These are phyloP conservation scores for Phoxinus phoxinus DNA, from an alignment of 2,113 vertebrate species.

Conservation along the genomic window DNA sequence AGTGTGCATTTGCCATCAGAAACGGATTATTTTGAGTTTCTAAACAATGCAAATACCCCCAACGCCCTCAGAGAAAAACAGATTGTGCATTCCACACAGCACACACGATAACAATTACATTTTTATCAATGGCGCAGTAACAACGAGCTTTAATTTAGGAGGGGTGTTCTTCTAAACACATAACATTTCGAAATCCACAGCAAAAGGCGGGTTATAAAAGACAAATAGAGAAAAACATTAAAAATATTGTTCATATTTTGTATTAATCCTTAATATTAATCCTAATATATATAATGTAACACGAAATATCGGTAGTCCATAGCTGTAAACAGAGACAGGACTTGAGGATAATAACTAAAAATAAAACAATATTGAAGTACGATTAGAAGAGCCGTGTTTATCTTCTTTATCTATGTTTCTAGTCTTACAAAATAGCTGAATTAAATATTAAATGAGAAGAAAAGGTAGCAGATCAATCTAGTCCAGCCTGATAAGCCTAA, in stretches of 20 bases:
- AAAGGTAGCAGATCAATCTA: not conserved
- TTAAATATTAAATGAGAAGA: not conserved
- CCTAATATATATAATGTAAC: not conserved
- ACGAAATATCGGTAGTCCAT: not conserved
- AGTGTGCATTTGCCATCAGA: constrained; percentile 61
- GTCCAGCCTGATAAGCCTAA: not conserved
- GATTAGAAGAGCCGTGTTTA: constrained; percentile 33
- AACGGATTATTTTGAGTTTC: constrained; percentile 65
- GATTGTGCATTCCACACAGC: constrained; percentile 58
- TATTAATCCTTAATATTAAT: not conserved
- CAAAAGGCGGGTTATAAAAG: not conserved
- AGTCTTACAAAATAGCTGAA: not conserved
- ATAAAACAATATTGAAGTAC: not conserved
- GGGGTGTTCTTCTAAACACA: not conserved
- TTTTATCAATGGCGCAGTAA: constrained; percentile 64
- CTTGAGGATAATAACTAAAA: not conserved
- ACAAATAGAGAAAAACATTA: not conserved
- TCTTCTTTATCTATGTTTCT: constrained; percentile 48
- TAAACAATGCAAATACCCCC: constrained; percentile 61
- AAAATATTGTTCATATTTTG: not conserved
- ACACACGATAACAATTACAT: constrained; percentile 63
- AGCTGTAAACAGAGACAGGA: too few species aligned
- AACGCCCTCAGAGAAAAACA: constrained; percentile 47
- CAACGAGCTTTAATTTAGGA: constrained; percentile 63
- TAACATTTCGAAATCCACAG: constrained; percentile 60